Evolutionary conservation across 2,113 vertebrate species (phyloP).

Genomic region (Pterocles orientalis): DNA sequence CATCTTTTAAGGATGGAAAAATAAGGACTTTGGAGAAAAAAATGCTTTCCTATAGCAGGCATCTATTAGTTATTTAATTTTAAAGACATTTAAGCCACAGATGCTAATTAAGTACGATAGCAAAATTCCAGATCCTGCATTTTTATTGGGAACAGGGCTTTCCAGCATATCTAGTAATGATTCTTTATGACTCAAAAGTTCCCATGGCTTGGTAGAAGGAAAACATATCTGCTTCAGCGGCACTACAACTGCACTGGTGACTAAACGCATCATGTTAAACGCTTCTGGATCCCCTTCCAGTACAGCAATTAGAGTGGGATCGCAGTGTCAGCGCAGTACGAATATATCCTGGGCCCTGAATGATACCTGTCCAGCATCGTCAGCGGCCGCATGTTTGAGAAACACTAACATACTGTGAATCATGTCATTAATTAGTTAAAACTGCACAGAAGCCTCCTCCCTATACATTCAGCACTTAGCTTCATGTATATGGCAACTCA

Average conservation of each 20-base stretch:
- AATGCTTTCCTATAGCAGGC: neutral
- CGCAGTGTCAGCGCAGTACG: neutral
- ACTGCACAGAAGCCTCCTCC: neutral
- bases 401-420: slow-evolving; percentile 11
- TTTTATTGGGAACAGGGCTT: slow-evolving; percentile 48
- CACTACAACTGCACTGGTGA: slow-evolving; percentile 60
- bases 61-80: neutral
- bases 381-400: neutral
- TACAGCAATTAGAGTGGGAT: slow-evolving; percentile 46
- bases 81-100: neutral
- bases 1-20: neutral
- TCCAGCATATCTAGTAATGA: slow-evolving; percentile 51
- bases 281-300: slow-evolving; percentile 57
- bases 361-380: neutral
- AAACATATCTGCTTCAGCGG: slow-evolving; percentile 57
- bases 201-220: slow-evolving; percentile 56
- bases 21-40: neutral
- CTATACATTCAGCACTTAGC: neutral
- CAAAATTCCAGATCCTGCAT: slow-evolving; percentile 57
- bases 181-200: slow-evolving; percentile 58
- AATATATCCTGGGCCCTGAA: slow-evolving; percentile 27
- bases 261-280: slow-evolving; percentile 66
- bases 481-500: slow-evolving; percentile 29
- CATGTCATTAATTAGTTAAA: neutral
- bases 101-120: slow-evolving; percentile 37